Conservation (phyloP, 1,140 invertebrate species). For the Gonioctena quinquepunctata region DNA sequence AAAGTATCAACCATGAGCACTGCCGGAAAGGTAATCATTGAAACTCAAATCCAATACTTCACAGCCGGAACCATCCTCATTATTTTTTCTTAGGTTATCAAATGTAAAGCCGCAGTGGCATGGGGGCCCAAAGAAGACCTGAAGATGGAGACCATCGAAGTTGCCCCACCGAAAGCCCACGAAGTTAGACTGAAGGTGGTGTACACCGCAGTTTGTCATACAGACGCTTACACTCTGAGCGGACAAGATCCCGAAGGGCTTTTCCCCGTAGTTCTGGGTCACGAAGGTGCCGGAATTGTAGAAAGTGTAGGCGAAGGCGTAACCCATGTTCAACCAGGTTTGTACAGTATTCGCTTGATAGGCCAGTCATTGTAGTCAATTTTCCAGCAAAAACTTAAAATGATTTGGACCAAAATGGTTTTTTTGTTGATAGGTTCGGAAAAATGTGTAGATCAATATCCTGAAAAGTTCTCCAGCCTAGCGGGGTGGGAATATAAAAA, state of each 20-base stretch:
- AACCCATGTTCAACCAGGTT: conserved; percentile 79
- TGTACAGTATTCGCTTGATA: conserved; percentile 6
- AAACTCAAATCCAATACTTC: background rate
- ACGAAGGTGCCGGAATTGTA: conserved; percentile 94
- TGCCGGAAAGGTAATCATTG: background rate
- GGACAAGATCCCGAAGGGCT: conserved; percentile 93
- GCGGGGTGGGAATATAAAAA: background rate
- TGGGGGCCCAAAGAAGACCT: conserved; percentile 89
- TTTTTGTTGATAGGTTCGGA: background rate
- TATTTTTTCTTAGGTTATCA: conserved; percentile 67
- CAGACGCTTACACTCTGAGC: conserved; percentile 91
- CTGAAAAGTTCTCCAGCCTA: background rate
- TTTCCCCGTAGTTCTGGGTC: conserved; percentile 92
- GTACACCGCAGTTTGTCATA: conserved; percentile 94
- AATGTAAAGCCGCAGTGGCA: conserved; percentile 89
- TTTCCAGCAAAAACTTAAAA: too few species aligned
- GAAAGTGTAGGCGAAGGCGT: conserved; percentile 96
- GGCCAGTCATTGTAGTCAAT: too few species aligned
- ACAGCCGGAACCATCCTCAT: background rate
- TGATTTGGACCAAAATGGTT: too few species aligned
- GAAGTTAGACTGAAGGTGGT: conserved; percentile 84
- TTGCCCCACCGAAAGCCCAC: conserved; percentile 89
- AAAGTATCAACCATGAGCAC: background rate
- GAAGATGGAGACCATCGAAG: conserved; percentile 87
- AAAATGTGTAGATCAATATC: background rate